Conservation (phyloP, 2,888 invertebrate genomes). For the Epistrophe eligans region DNA sequence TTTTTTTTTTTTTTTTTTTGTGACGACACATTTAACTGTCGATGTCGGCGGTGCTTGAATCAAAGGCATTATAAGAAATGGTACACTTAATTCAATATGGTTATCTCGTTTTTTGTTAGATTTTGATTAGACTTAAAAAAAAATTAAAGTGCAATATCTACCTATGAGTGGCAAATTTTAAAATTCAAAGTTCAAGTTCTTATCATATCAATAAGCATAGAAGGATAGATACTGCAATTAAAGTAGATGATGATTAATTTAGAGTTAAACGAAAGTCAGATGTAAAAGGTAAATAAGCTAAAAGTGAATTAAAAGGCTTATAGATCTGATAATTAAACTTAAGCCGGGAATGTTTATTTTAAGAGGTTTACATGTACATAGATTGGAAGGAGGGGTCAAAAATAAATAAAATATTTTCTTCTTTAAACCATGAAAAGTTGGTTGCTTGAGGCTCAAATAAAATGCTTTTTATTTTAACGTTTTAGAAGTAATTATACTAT, state of each 20-base stretch:
- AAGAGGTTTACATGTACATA: too few species aligned
- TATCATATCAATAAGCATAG: background rate
- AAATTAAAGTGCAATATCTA: background rate
- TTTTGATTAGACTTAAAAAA: background rate
- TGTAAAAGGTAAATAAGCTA: too few species aligned
- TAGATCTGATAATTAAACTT: too few species aligned
- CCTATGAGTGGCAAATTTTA: background rate
- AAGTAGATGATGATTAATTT: background rate
- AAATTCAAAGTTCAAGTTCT: constrained; percentile 14
- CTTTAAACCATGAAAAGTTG: too few species aligned
- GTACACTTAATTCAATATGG: background rate
- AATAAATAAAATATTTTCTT: too few species aligned
- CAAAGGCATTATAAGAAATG: background rate
- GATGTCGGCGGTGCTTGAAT: background rate
- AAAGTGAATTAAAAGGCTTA: too few species aligned
- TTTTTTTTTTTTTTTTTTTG: background rate
- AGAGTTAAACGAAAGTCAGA: too few species aligned
- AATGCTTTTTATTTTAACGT: too few species aligned
- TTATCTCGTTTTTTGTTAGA: constrained; percentile 1
- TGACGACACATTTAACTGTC: background rate
- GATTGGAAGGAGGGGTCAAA: too few species aligned
- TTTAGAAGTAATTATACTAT: too few species aligned
- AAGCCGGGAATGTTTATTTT: too few species aligned
- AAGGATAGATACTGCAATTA: background rate
- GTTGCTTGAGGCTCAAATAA: too few species aligned